Conservation (phyloP, 2,888 invertebrate genomes). For the Synergus itoensis region DNA sequence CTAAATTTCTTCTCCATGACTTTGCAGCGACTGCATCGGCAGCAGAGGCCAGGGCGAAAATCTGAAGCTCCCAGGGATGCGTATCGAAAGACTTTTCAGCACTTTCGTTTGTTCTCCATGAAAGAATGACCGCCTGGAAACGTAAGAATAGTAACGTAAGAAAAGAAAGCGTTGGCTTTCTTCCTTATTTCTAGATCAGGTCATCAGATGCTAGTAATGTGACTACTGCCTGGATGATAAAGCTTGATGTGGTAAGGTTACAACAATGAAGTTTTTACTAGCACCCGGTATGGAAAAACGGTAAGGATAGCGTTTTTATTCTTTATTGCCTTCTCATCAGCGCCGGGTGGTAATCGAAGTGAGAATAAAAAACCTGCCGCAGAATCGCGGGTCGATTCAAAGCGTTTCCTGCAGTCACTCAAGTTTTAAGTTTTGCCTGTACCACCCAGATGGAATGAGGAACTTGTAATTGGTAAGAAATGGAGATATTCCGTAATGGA, state of each 20-base stretch:
- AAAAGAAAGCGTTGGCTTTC: constrained; percentile 2
- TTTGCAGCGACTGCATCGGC: constrained; percentile 55
- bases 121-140: constrained; percentile 17
- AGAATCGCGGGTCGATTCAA: background rate
- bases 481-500: background rate
- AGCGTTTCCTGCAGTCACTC: constrained; percentile 1
- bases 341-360: constrained; percentile 16
- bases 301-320: constrained; percentile 1
- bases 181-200: constrained; percentile 1
- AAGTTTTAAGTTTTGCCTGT: background rate
- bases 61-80: constrained; percentile 59
- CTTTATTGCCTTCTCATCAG: constrained; percentile 1
- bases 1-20: constrained; percentile 73
- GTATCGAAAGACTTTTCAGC: constrained; percentile 60
- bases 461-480: background rate
- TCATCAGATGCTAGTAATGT: background rate
- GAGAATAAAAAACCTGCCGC: constrained; percentile 14
- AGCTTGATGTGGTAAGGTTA: background rate
- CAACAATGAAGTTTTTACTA: constrained; percentile 18
- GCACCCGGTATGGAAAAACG: background rate
- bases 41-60: constrained; percentile 49
- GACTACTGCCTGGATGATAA: background rate
- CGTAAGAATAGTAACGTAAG: background rate
- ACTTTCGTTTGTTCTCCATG: constrained; percentile 45
- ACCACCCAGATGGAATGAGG: background rate